These are phyloP conservation scores for Dicrurus megarhynchus DNA, from an alignment of 2,113 vertebrate species.

Conservation along the genomic window DNA sequence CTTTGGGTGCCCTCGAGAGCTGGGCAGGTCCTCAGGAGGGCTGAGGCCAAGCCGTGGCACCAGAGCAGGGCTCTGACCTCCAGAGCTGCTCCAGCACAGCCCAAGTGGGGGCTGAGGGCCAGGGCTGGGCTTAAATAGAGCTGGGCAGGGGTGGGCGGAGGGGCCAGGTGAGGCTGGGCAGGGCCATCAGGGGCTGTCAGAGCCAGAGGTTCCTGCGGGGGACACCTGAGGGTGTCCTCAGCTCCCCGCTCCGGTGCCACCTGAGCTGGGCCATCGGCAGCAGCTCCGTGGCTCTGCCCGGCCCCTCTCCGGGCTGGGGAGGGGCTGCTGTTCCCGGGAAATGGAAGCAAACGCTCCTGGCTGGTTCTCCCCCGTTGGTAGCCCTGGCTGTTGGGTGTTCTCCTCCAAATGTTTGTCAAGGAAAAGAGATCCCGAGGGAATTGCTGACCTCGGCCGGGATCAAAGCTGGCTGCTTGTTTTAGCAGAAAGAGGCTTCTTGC, in stretches of 20 bases:
- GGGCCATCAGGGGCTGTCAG: background rate
- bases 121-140: background rate
- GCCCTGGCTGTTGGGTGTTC: fast-evolving
- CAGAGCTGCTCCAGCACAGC: background rate
- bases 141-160: background rate
- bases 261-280: background rate
- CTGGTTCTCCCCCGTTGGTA: fast-evolving
- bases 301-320: background rate
- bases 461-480: background rate
- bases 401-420: fast-evolving
- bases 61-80: fast-evolving
- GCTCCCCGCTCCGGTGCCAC: fast-evolving
- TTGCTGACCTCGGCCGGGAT: background rate
- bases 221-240: background rate
- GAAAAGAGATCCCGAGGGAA: background rate
- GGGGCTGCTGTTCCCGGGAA: background rate
- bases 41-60: background rate
- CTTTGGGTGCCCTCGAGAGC: background rate
- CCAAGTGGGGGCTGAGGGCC: fast-evolving
- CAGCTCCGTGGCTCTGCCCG: background rate
- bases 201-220: background rate
- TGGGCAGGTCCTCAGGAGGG: fast-evolving
- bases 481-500: background rate
- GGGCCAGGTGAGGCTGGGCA: background rate
- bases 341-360: background rate